A percentile compares a stretch with the other conserved stretches of the same genome.
These are phyloP conservation scores for Griposia aprilina DNA, from an alignment of 2,888 invertebrate species.

Conservation along the genomic window DNA sequence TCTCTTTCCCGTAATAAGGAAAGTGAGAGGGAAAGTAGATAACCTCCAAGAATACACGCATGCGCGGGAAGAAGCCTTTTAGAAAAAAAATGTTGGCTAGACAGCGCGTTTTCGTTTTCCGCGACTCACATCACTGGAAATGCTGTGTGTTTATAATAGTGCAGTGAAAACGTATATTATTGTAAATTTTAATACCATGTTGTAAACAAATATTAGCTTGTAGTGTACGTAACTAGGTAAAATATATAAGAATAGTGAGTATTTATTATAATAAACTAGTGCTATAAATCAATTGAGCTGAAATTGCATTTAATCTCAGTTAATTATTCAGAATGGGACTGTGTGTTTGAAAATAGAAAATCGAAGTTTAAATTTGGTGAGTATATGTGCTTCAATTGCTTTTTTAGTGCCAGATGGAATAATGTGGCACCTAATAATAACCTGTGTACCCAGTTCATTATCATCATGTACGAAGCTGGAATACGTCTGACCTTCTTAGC, in stretches of 20 bases:
- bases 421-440: conserved; percentile 55
- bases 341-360: conserved; percentile 43
- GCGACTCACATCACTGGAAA: conserved; percentile 65
- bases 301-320: conserved; percentile 34
- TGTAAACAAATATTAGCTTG: conserved; percentile 60
- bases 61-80: conserved; percentile 76
- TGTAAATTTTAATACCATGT: conserved; percentile 59
- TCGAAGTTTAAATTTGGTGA: conserved; percentile 47
- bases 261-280: conserved; percentile 18
- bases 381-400: conserved; percentile 28
- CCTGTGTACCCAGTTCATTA: conserved; percentile 52
- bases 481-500: conserved; percentile 64
- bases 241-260: conserved; percentile 41
- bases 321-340: conserved; percentile 33
- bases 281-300: conserved; percentile 31
- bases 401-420: conserved; percentile 20
- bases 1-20: conserved; percentile 72
- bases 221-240: conserved; percentile 58
- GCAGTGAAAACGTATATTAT: conserved; percentile 64
- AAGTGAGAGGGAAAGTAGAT: conserved; percentile 77
- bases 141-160: conserved; percentile 72
- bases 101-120: conserved; percentile 69
- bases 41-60: conserved; percentile 82
- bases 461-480: conserved; percentile 50
- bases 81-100: conserved; percentile 64